Percentiles rank a stretch among this genome's conserved stretches.
These are phyloP conservation scores for Mormyrops attenuatus DNA, from an alignment of 2,797 vertebrate genomes.

Conservation along the genomic window DNA sequence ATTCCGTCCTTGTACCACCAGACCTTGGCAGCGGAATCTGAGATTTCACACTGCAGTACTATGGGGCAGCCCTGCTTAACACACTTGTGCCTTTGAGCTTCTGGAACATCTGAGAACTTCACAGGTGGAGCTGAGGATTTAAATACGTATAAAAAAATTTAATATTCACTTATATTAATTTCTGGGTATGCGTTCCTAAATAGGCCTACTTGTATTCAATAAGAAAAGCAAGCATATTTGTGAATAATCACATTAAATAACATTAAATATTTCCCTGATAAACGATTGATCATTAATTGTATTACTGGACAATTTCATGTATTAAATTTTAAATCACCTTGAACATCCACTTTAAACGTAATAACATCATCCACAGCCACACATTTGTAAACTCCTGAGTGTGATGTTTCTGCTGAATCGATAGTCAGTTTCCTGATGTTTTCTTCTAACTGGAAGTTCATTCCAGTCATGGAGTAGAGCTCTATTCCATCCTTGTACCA, in stretches of 20 bases:
- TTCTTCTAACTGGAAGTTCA: slow-evolving; percentile 65
- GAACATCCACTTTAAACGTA: slow-evolving; percentile 72
- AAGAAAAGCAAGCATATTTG: neutral
- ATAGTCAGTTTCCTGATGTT: slow-evolving; percentile 60
- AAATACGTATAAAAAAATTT: neutral
- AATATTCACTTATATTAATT: neutral
- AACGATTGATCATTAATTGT: neutral
- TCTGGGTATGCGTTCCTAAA: neutral
- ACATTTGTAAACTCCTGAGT: slow-evolving; percentile 69
- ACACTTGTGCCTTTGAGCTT: slow-evolving; percentile 33
- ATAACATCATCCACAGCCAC: slow-evolving; percentile 62
- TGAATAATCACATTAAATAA: neutral
- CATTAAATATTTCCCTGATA: neutral
- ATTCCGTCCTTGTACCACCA: slow-evolving; percentile 61
- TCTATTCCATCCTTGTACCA: slow-evolving; percentile 63
- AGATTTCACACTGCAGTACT: slow-evolving; percentile 63
- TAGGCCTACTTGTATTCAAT: neutral
- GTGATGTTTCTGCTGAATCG: slow-evolving; percentile 47
- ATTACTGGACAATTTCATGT: neutral
- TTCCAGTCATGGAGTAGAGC: slow-evolving; percentile 50
- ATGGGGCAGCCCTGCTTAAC: slow-evolving; percentile 52
- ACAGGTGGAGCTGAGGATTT: slow-evolving; percentile 29
- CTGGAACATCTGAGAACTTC: slow-evolving; percentile 30
- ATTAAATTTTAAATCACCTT: slow-evolving; percentile 60
- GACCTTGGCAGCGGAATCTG: slow-evolving; percentile 43